Evolutionary conservation across 2,888 invertebrate genomes (phyloP).

Genomic region (Lottia gigantea): DNA sequence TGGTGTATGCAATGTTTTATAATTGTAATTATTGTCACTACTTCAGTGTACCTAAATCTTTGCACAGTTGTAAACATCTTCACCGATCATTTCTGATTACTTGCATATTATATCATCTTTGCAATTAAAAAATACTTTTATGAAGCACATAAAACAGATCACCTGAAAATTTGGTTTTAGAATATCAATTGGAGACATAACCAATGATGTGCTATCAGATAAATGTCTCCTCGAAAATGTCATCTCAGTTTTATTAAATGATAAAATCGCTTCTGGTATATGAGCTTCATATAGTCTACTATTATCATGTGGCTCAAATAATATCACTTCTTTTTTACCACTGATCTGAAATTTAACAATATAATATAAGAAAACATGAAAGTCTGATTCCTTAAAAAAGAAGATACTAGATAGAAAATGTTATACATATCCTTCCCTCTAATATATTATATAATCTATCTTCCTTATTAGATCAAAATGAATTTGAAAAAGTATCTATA

Average conservation of each 20-base stretch:
- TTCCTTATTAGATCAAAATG: too few relatives aligned
- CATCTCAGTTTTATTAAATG: slow-evolving; percentile 39
- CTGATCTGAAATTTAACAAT: slow-evolving; percentile 47
- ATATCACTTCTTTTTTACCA: slow-evolving; percentile 60
- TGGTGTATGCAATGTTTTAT: background rate
- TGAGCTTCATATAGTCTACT: slow-evolving; percentile 61
- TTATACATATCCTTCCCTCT: too few relatives aligned
- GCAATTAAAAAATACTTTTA: too few relatives aligned
- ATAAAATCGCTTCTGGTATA: slow-evolving; percentile 61
- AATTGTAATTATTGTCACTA: background rate
- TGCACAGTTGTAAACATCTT: too few relatives aligned
- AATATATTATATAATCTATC: too few relatives aligned
- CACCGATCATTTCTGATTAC: too few relatives aligned
- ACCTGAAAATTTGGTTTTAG: slow-evolving; percentile 57
- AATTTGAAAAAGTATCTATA: too few relatives aligned
- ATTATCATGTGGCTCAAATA: slow-evolving; percentile 64
- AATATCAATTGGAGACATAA: slow-evolving; percentile 65
- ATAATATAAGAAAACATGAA: background rate
- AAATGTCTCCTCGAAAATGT: slow-evolving; percentile 51
- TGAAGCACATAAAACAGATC: background rate
- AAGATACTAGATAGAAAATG: too few relatives aligned
- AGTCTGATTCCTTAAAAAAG: too few relatives aligned
- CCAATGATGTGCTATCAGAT: slow-evolving; percentile 64
- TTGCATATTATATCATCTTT: too few relatives aligned
- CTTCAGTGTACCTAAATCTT: too few relatives aligned